A percentile compares a stretch with the other conserved stretches of the same genome.
These are phyloP conservation scores for Oreochromis aureus DNA, from an alignment of 2,113 vertebrate genomes.

Conservation along the genomic window DNA sequence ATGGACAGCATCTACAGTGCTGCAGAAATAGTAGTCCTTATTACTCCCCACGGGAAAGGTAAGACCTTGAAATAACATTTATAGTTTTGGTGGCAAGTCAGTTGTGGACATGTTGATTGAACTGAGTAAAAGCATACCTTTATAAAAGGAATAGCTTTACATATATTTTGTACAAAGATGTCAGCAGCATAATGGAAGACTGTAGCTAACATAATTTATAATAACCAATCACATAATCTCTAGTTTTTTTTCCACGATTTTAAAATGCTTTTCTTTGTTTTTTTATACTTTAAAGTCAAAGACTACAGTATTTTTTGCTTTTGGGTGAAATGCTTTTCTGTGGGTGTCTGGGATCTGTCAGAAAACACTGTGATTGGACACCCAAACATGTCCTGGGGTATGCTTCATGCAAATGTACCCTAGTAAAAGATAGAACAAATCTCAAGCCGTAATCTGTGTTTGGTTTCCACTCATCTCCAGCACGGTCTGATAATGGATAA, in stretches of 20 bases:
- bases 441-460: slow-evolving; percentile 42
- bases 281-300: neutral
- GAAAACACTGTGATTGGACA: neutral
- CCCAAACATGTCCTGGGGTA: neutral
- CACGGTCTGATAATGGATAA: slow-evolving; percentile 41
- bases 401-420: neutral
- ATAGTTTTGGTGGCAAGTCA: neutral
- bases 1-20: neutral
- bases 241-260: neutral
- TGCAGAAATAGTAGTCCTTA: neutral
- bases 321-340: neutral
- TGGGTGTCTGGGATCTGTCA: neutral
- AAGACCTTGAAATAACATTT: neutral
- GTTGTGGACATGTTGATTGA: neutral
- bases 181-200: neutral
- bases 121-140: neutral
- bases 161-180: neutral
- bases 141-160: neutral
- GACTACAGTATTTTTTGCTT: neutral
- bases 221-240: neutral
- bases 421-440: slow-evolving; percentile 12
- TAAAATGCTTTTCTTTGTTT: neutral
- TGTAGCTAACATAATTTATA: neutral
- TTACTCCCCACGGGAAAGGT: neutral
- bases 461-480: slow-evolving; percentile 38